A percentile compares a stretch with the other conserved stretches of the same genome.
These are phyloP conservation scores for Flexamia atlantica DNA, from an alignment of 2,888 invertebrate species.

Conservation along the genomic window DNA sequence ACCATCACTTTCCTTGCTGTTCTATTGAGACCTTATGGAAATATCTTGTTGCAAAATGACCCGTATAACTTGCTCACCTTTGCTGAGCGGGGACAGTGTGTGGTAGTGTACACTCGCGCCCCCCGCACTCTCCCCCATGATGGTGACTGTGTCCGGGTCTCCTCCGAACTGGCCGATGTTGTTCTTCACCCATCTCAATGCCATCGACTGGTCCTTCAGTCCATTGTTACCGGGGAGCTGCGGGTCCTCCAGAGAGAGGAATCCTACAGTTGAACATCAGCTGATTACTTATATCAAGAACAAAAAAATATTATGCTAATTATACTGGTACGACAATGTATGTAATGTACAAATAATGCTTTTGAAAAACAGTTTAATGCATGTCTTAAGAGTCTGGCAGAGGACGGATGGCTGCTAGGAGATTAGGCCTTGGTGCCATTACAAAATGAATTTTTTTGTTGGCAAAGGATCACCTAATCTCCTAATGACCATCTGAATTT, in stretches of 20 bases:
- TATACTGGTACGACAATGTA: too few species aligned
- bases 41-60: too few species aligned
- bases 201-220: slow-evolving; percentile 15
- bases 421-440: too few species aligned
- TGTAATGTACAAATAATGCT: not conserved
- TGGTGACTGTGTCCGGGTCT: slow-evolving; percentile 80
- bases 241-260: slow-evolving; percentile 4
- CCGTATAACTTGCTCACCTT: too few species aligned
- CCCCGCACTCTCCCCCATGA: slow-evolving; percentile 85
- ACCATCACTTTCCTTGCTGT: too few species aligned
- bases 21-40: too few species aligned
- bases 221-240: slow-evolving; percentile 44
- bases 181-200: slow-evolving; percentile 38
- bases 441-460: too few species aligned
- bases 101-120: slow-evolving; percentile 36
- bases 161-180: slow-evolving; percentile 47
- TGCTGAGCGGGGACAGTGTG: slow-evolving; percentile 39
- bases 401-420: too few species aligned
- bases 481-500: too few species aligned
- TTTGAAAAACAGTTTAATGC: not conserved
- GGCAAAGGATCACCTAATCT: too few species aligned
- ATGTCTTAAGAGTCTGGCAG: not conserved
- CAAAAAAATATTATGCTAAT: too few species aligned
- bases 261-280: slow-evolving; percentile 19
- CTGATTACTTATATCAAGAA: too few species aligned